phyloP scores from a whole-genome alignment of 2,113 vertebrate genomes.

The Herpetotheres cachinnans region DNA sequence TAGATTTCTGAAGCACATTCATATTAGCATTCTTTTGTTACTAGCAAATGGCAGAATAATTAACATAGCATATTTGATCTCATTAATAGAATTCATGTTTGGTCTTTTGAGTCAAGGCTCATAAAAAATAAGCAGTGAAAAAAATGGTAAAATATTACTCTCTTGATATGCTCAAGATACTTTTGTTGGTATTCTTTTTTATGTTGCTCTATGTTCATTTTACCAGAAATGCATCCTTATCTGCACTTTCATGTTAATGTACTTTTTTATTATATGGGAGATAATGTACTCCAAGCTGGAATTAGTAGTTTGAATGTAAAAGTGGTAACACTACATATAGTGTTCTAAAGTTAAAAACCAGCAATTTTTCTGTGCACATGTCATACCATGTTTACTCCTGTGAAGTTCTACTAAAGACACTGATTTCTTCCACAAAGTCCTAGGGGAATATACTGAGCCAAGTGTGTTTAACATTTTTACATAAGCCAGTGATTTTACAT shows the following conservation, averaged over 20 bases:
- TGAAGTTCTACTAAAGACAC: background rate
- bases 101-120: conserved; percentile 21
- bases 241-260: background rate
- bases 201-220: conserved; percentile 15
- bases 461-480: background rate
- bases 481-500: background rate
- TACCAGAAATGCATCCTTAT: conserved; percentile 15
- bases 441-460: background rate
- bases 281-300: background rate
- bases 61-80: conserved; percentile 53
- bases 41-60: conserved; percentile 46
- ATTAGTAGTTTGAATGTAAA: background rate
- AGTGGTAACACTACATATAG: background rate
- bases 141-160: background rate
- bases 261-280: background rate
- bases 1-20: conserved; percentile 46
- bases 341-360: background rate
- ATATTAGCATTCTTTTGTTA: conserved; percentile 49
- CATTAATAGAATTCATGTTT: conserved; percentile 44
- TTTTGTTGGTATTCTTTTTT: background rate
- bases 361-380: background rate
- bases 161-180: background rate
- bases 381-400: background rate
- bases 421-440: background rate
- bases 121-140: background rate